Conservation (phyloP, 2,113 vertebrate genomes). For the Oxygymnocypris stewartii region DNA sequence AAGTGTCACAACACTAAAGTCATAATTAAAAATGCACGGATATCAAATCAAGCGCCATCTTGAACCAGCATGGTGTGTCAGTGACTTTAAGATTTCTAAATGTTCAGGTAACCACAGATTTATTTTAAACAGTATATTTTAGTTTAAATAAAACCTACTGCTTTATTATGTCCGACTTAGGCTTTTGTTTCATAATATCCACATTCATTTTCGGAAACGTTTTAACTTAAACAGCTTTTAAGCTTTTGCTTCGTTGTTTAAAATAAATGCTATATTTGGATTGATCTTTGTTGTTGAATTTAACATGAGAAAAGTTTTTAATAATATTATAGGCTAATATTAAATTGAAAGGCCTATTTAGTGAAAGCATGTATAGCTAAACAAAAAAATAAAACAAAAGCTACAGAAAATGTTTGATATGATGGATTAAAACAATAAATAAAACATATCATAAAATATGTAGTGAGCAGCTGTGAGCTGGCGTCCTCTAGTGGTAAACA, state of each 20-base stretch:
- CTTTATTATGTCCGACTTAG: no score
- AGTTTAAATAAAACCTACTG: no score
- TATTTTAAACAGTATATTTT: no score
- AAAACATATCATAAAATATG: background rate
- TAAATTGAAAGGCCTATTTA: no score
- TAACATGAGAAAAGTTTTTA: no score
- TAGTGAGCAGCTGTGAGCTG: background rate
- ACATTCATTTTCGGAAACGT: no score
- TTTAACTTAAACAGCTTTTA: background rate
- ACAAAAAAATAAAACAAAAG: no score
- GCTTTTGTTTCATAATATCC: no score
- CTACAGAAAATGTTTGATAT: background rate
- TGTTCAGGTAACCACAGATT: no score
- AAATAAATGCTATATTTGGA: background rate
- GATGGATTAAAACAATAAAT: background rate
- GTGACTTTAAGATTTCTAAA: no score
- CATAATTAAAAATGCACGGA: background rate
- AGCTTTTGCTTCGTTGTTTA: background rate
- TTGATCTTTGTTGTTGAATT: background rate
- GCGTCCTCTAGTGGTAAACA: conserved; percentile 26
- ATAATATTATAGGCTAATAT: no score
- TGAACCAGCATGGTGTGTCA: background rate
- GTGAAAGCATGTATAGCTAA: no score
- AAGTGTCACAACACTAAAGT: background rate
- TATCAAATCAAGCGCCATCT: background rate